Base-by-base conservation (phyloP, 2,113 vertebrate genomes). In the Grallaria varia region DNA sequence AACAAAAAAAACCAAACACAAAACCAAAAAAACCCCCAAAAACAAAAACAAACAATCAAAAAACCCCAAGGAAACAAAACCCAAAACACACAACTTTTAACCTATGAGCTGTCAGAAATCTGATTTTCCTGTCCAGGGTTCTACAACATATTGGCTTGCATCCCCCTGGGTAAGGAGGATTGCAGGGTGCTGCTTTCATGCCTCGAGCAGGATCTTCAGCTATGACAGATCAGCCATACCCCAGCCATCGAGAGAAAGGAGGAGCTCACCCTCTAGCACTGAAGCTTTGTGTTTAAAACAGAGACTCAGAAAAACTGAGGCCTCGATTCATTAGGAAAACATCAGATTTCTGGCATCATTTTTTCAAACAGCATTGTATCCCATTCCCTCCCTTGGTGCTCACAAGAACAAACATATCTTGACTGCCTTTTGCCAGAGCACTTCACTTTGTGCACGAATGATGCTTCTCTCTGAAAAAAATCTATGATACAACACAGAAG, bases 231-330 rank as follows among this genome's bases (percentile, higher is more conserved):
- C 33, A 85, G 52, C 56, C 25, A 19, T 6, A 39, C 12, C 30
- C 4, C 1, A 14, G 19, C 21, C 1, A 1, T 21, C 4, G 25
- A 45, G 44, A 55, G 60, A 63, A 45, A 72, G 28, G 4, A 14
- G 30, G 28, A 77, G 35, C 40, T 63, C 30, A 50, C 30, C 11
- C 37, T 80, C 66, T n/a, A 35, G n/a, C 2, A 23, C 0, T 11
- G n/a, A 86, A 53, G 40, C 31, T 50, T 74, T 2, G 0, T 3
- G 1, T 31, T 52, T 52, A 37, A 72, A 82, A 60, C 4, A 37
- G 14, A 5, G 18, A 55, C 12, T 35, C 21, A 20, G 10, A 89
- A 66, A 67, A 56, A 44, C 1, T 10, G 17, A 8, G 17, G 28
- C 12, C 6, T 33, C 27, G 15, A 7, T 67, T 67, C 62, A 15